Base-by-base conservation (phyloP, 1,140 invertebrate species). In the Gryllus bimaculatus region DNA sequence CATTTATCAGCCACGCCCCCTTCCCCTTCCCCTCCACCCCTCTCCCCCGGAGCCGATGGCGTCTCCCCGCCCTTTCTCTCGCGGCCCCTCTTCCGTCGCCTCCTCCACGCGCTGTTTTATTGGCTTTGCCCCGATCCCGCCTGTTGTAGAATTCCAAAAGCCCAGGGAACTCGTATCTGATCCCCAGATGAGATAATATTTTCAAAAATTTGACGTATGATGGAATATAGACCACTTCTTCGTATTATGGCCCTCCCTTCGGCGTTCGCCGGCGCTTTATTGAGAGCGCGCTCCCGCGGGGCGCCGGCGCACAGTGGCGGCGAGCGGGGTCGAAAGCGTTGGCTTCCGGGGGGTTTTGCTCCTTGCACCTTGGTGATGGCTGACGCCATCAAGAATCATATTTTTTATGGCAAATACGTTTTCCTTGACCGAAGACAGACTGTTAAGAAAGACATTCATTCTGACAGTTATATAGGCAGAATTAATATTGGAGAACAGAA, bases 121-220 rank as follows among this genome's bases (percentile, higher is more conserved):
- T 66, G 54, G 54, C 54, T 66, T 66, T 66, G 54, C 54, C 18
- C 54, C 54, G 54, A 66, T 66, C 54, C 54, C 18, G 10, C 10
- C 54, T 13, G 18, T 18, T 66, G 54, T 18, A 66, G 54, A 66
- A 66, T 66, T 66, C 54, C 54, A 18, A 18, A 66, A 66, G 54
- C 54, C 18, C 54, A 66, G 54, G 54, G 54, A 66, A 66, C 54
- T 66, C 54, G 54, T 66, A 66, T 66, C 54, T 66, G 54, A 66
- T 66, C 54, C 54, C 54, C 54, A 66, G 54, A 66, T 66, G 54
- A 66, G 54, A 66, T 66, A 66, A 66, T 66, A 66, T 66, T 66
- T 66, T 66, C 54, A 66, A 66, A 66, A 66, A 66, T 66, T 66
- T 66, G 54, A 66, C 54, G 7, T 66, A 66, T 66, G 54, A 66